These are phyloP conservation scores for Protobothrops flavoviridis DNA, from an alignment of 2,113 vertebrate genomes.

Conservation along the genomic window DNA sequence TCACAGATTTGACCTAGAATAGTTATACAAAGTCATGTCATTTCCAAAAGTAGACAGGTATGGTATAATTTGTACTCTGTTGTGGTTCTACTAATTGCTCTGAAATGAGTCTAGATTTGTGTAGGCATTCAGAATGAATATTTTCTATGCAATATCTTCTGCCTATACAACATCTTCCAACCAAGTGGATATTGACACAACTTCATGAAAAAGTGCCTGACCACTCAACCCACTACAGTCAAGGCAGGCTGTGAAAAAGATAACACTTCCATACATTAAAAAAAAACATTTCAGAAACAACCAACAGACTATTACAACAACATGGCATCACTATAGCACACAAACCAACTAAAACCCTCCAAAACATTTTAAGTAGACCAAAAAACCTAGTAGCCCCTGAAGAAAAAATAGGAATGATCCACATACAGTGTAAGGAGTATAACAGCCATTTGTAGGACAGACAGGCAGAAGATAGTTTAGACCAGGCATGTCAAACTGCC, in stretches of 20 bases:
- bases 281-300: neutral
- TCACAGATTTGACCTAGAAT: neutral
- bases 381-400: neutral
- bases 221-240: neutral
- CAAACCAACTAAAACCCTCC: neutral
- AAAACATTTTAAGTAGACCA: neutral
- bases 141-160: neutral
- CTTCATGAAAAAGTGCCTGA: neutral
- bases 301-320: neutral
- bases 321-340: neutral
- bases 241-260: neutral
- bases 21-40: neutral
- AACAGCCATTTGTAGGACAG: neutral
- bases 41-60: neutral
- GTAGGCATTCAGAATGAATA: neutral
- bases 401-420: neutral
- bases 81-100: neutral
- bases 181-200: neutral
- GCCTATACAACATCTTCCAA: neutral
- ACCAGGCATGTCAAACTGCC: too few relatives aligned
- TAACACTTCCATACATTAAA: neutral
- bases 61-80: neutral
- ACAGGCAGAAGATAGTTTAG: too few relatives aligned
- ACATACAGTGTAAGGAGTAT: neutral
- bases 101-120: neutral